phyloP scores from a whole-genome alignment of 2,113 vertebrate genomes.

The Lepus timidus region DNA sequence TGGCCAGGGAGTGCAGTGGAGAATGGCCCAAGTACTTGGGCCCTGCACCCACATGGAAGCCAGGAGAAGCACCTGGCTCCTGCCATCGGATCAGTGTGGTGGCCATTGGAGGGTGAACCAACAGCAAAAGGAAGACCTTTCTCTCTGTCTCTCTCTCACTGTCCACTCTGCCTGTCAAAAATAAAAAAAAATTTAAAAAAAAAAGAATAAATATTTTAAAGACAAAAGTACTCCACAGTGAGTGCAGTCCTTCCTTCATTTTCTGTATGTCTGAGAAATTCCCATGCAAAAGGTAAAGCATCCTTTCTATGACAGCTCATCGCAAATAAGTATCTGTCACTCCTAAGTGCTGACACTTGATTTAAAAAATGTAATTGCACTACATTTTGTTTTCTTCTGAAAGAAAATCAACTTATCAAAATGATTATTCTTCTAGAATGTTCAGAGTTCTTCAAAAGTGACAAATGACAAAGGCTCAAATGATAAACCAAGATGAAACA shows the following conservation, averaged over 20 bases:
- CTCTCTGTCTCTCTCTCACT: too few relatives aligned
- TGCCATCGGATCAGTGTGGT: too few relatives aligned
- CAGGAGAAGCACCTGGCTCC: too few relatives aligned
- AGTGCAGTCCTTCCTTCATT: background rate
- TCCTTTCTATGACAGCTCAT: background rate
- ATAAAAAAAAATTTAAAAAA: too few relatives aligned
- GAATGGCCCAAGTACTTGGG: too few relatives aligned
- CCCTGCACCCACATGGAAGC: too few relatives aligned
- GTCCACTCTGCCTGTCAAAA: too few relatives aligned
- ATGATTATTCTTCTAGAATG: slow-evolving; percentile 50
- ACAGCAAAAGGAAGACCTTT: too few relatives aligned
- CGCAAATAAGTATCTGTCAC: slow-evolving; percentile 47
- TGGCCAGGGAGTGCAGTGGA: too few relatives aligned
- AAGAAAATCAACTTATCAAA: slow-evolving; percentile 62
- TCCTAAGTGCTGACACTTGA: slow-evolving; percentile 44
- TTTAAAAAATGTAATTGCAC: slow-evolving; percentile 32
- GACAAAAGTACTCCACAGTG: background rate
- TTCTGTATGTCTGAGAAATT: background rate
- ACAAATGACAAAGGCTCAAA: slow-evolving; percentile 61
- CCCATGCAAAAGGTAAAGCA: background rate
- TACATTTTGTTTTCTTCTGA: slow-evolving; percentile 55
- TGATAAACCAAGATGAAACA: slow-evolving; percentile 59
- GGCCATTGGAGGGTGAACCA: too few relatives aligned
- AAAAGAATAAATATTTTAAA: too few relatives aligned
- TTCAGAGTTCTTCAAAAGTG: slow-evolving; percentile 69